Percentiles rank a stretch among this genome's conserved stretches.
Evolutionary conservation across 2,113 vertebrate species (phyloP).

Genomic region (Engystomops pustulosus): DNA sequence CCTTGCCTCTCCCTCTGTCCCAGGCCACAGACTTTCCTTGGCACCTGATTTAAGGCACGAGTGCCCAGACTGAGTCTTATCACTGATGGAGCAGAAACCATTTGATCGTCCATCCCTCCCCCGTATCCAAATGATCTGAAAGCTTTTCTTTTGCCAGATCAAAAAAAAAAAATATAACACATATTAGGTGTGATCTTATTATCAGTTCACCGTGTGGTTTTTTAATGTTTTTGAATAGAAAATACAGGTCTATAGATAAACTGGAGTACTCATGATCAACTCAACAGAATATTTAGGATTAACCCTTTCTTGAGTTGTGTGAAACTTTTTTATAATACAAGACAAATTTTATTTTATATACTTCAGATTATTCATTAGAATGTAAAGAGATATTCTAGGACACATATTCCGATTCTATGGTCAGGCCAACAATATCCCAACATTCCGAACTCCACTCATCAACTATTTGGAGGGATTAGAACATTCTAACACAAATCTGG

Average conservation of each 20-base stretch:
- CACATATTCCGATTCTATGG: too few relatives aligned
- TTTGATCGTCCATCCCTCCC: constrained; percentile 21
- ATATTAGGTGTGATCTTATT: not conserved
- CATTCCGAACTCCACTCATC: too few relatives aligned
- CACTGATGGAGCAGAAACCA: constrained; percentile 2
- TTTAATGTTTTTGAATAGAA: not conserved
- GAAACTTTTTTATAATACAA: not conserved
- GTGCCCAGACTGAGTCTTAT: constrained; percentile 42
- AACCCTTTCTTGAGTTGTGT: too few relatives aligned
- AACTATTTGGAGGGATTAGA: too few relatives aligned
- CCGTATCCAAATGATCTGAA: constrained; percentile 34
- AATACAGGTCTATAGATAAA: not conserved
- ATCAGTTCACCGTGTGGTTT: not conserved
- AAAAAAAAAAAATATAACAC: not conserved
- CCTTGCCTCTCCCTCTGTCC: constrained; percentile 14
- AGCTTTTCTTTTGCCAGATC: constrained; percentile 9
- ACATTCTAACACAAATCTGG: too few relatives aligned
- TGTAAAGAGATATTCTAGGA: not conserved
- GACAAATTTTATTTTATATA: not conserved
- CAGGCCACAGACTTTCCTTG: constrained; percentile 37
- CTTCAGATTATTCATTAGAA: not conserved
- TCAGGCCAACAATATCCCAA: too few relatives aligned
- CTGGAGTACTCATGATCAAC: not conserved
- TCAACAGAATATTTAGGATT: not conserved
- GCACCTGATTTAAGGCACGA: constrained; percentile 32